A percentile compares a stretch with the other conserved stretches of the same genome.
Evolutionary conservation across 2,888 invertebrate species (phyloP).

Genomic region (Drosophila birchii): DNA sequence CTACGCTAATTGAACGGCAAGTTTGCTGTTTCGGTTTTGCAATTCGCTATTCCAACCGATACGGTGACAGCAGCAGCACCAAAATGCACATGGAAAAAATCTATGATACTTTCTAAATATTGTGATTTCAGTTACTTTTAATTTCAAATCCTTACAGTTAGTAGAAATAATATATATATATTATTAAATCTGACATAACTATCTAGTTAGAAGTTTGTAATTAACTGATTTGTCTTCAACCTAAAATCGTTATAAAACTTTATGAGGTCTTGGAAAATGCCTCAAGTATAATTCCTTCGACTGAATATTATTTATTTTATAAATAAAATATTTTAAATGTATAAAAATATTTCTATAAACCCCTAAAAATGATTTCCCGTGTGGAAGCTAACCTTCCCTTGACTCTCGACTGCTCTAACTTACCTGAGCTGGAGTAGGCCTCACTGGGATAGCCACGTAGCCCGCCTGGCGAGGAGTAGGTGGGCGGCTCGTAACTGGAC

Average conservation of each 20-base stretch:
- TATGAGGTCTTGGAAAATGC: background rate
- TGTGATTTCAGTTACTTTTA: no score
- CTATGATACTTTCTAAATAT: no score
- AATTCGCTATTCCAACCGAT: constrained; percentile 38
- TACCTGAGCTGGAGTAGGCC: constrained; percentile 85
- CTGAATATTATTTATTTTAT: background rate
- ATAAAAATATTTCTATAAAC: background rate
- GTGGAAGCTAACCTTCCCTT: constrained; percentile 27
- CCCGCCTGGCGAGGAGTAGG: constrained; percentile 84
- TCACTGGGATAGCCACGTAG: constrained; percentile 84
- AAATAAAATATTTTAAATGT: background rate
- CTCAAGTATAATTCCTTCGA: background rate
- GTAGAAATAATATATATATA: background rate
- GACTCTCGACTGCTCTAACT: constrained; percentile 11
- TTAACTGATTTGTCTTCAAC: background rate
- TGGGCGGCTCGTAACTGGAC: constrained; percentile 85
- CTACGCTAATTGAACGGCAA: constrained; percentile 72
- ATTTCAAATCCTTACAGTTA: background rate
- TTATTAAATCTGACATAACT: no score
- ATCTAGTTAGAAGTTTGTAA: no score
- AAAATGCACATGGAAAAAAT: constrained; percentile 7
- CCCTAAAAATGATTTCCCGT: background rate
- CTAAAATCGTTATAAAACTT: no score
- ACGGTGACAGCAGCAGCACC: constrained; percentile 17
- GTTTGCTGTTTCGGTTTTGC: constrained; percentile 46